Evolutionary conservation across 2,113 vertebrate genomes (phyloP), one percentile per base, ranked within the genome.

Genomic region (Lampris megalopsis): DNA sequence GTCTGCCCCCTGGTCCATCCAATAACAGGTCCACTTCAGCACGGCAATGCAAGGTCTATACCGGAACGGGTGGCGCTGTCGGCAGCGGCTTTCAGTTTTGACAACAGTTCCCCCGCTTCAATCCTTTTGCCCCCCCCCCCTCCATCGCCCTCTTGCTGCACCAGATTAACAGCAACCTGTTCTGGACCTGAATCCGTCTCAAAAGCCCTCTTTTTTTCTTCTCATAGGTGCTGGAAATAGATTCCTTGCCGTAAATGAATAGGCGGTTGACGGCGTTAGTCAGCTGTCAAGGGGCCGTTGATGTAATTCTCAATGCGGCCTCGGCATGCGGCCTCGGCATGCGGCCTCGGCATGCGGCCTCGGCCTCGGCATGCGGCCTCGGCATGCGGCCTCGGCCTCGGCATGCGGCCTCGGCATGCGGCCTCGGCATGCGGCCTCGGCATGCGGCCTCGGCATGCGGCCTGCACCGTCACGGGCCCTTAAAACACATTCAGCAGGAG

Each of bases 401-500:
- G 37, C 9, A 35, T 75, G 52, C 64, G 70, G 79, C 68, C 70
- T 60, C 50, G 11, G 24, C 24, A 40, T 49, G 8, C 50, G 37
- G 41, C 11, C 53, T 79, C 6, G 3, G 37, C 9, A 35, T 75
- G 52, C 64, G 70, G 79, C 68, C 70, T 60, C 50, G 11, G 24
- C 24, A 40, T 49, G 8, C 50, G 37, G 41, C 11, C 53, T 79
- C 6, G 3, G 37, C 9, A 35, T 75, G 52, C 64, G 70, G 79
- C 68, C 70, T 60, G 48, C 11, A 54, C 63, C 10, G 38, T 75
- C 66, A 45, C 2, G 38, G 67, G 54, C 74, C 77, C 70, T 81
- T 53, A 49, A 84, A 89, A 88, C 76, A 72, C 78, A 65, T 81
- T 63, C 60, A 47, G 61, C 42, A 42, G 40, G 58, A 77, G 68